Conservation (phyloP, 2,113 vertebrate genomes). For the Laticauda colubrina region DNA sequence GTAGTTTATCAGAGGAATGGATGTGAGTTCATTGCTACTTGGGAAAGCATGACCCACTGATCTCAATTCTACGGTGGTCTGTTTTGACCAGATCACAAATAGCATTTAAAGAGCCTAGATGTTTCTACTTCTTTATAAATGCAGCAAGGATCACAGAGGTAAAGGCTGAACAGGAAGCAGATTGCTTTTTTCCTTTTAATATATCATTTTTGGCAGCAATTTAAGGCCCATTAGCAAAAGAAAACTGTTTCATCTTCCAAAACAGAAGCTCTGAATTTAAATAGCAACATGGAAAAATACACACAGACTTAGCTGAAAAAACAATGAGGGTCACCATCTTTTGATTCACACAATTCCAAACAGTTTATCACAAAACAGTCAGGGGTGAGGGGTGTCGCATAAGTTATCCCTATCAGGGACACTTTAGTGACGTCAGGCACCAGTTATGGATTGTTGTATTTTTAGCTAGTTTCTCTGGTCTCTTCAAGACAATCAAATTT, state of each 20-base stretch:
- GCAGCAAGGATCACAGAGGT: neutral
- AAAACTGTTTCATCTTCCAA: neutral
- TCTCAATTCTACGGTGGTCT: neutral
- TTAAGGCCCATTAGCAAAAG: constrained; percentile 2
- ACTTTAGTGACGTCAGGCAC: neutral
- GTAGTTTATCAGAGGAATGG: neutral
- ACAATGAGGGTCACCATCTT: neutral
- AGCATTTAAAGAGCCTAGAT: neutral
- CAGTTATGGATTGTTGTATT: neutral
- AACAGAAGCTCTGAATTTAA: constrained; percentile 8
- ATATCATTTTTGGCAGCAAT: neutral
- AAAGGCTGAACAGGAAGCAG: neutral
- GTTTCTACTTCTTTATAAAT: neutral
- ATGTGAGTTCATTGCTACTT: neutral
- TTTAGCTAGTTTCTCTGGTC: neutral
- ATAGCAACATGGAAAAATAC: constrained; percentile 18
- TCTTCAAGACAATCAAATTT: neutral
- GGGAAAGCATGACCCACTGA: neutral
- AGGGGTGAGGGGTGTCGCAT: neutral
- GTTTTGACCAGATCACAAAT: neutral
- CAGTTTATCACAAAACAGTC: neutral
- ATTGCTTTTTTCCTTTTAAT: neutral
- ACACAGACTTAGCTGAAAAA: neutral
- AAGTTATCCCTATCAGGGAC: neutral
- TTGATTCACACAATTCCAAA: neutral